Evolutionary conservation across 2,888 invertebrate species (phyloP).

Genomic region (Drosophila kokeensis): DNA sequence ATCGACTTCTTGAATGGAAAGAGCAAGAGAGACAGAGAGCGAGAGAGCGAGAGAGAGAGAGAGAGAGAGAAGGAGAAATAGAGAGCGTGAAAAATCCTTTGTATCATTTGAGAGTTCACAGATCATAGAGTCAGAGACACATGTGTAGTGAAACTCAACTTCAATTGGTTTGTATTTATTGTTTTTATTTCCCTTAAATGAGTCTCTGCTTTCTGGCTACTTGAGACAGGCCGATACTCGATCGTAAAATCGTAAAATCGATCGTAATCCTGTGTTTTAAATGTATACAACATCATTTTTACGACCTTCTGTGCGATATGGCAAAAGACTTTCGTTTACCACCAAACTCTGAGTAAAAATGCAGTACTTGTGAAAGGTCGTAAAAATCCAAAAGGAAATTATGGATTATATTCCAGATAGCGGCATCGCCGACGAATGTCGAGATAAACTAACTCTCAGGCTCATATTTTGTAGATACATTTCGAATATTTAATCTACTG

Average conservation of each 20-base stretch:
- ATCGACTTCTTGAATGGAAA: constrained; percentile 45
- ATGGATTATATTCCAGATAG: constrained; percentile 63
- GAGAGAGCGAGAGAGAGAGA: neutral
- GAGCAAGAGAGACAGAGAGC: neutral
- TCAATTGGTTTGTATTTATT: constrained; percentile 68
- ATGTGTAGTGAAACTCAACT: constrained; percentile 26
- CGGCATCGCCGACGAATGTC: constrained; percentile 29
- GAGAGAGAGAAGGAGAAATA: neutral
- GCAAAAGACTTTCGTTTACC: constrained; percentile 64
- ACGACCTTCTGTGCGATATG: constrained; percentile 70
- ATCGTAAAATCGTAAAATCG: constrained; percentile 66
- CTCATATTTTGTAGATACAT: constrained; percentile 34
- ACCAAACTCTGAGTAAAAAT: constrained; percentile 16
- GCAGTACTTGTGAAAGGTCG: constrained; percentile 62
- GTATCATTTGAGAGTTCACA: constrained; percentile 45
- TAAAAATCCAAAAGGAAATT: constrained; percentile 67
- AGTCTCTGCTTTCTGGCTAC: constrained; percentile 59
- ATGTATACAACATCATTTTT: constrained; percentile 75
- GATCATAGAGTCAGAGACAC: constrained; percentile 23
- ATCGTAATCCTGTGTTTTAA: constrained; percentile 72
- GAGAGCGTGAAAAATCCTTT: constrained; percentile 79
- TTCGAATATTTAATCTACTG: constrained; percentile 14
- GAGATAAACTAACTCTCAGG: constrained; percentile 55
- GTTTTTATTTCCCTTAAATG: constrained; percentile 80
- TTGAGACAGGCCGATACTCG: constrained; percentile 32